Base-by-base conservation (phyloP, 2,797 vertebrate species). In the Pantherophis alleghaniensis region DNA sequence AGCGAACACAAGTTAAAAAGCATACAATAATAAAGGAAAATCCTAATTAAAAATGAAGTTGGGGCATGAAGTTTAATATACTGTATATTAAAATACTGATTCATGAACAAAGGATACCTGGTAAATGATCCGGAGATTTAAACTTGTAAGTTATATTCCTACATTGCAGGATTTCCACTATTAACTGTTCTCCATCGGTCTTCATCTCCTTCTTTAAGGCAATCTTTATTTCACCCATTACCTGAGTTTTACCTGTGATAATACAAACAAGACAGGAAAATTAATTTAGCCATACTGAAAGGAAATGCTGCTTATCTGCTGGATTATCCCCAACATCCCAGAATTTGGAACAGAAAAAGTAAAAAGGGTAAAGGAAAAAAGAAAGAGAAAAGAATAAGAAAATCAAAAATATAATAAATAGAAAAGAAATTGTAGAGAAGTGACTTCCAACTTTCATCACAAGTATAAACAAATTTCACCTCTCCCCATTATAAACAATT, bases 121-220 rank as follows among this genome's bases (percentile, higher is more conserved):
- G 99, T 92, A 99, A 98, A 96, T 99, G 99, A 97, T 99, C 99
- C 42, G 99, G 99, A 95, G 99, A 99, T 97, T 99, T 99, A 98
- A 99, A 99, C 97, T 99, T 99, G 97, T 99, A 99, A 94, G 99
- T 99, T 96, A 99, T 99, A 97, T 99, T 99, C 97, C 99, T 99
- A 97, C 99, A 99, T 74, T 99, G 99, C 94, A 99, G 98, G 88
- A 99, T 99, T 98, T 99, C 99, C 92, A 99, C 98, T 94, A 99
- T 98, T 90, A 99, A 97, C 60, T 99, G 98, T 94, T 99, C 99
- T 32, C 99, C 99, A 94, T 99, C 99, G 3, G 99, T 99, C 97
- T 99, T 99, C 97, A 99, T 98, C 97, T 99, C 99, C 95, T 99
- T 99, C 97, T 99, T 99, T 96, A 99, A 94, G 37, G 99, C 99